phyloP scores from a whole-genome alignment of 2,888 invertebrate genomes.

The Bombyx huttoni region DNA sequence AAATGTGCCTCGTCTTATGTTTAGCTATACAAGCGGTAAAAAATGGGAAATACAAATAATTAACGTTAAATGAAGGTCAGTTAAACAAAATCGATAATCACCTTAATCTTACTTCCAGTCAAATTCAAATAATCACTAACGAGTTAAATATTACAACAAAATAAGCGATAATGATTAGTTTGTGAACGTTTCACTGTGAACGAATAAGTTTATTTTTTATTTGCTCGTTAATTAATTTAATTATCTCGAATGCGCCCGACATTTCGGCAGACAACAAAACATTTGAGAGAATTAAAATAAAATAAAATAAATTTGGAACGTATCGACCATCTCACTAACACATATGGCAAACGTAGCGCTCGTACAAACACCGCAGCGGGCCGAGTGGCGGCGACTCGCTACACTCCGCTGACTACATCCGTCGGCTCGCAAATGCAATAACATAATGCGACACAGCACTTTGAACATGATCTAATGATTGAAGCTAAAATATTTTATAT shows the following conservation, averaged over 20 bases:
- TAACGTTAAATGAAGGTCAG: slow-evolving; percentile 49
- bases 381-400: too few species aligned
- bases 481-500: neutral
- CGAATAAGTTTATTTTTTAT: slow-evolving; percentile 23
- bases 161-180: slow-evolving; percentile 63
- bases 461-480: neutral
- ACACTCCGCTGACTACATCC: slow-evolving; percentile 13
- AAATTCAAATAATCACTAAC: slow-evolving; percentile 61
- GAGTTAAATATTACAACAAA: slow-evolving; percentile 62
- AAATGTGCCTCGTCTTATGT: slow-evolving; percentile 60
- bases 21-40: slow-evolving; percentile 70
- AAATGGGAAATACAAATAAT: slow-evolving; percentile 53
- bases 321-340: slow-evolving; percentile 63
- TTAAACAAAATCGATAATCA: slow-evolving; percentile 43
- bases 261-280: slow-evolving; percentile 22
- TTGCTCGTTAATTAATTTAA: slow-evolving; percentile 10
- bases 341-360: slow-evolving; percentile 61
- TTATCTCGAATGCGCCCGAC: slow-evolving; percentile 28
- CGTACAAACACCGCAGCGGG: slow-evolving; percentile 11
- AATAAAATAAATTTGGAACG: slow-evolving; percentile 35
- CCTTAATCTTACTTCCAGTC: slow-evolving; percentile 56
- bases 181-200: slow-evolving; percentile 63
- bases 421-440: slow-evolving; percentile 18
- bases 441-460: slow-evolving; percentile 6
- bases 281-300: slow-evolving; percentile 24